Base-by-base conservation (phyloP, 2,797 vertebrate genomes). In the Distichodus sexfasciatus region DNA sequence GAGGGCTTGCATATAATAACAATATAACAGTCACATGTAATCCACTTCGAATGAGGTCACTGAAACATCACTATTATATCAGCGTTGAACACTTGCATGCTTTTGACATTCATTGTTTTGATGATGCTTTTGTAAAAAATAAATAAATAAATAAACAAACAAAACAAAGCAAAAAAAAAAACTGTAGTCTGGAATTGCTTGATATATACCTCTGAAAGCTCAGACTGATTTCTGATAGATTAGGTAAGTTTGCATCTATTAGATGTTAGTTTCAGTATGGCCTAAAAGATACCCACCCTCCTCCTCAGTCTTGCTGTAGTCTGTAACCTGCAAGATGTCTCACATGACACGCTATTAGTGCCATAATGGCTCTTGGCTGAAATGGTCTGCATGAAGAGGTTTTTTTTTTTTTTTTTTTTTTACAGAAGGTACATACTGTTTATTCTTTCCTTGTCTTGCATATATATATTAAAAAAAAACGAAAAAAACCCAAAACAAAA, bases 311-410 rank as follows among this genome's bases (percentile, higher is more conserved):
- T 17, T 31, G n/a, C n/a, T n/a, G 19, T 9, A 33, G n/a, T 17
- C 48, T 68, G 62, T 74, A 63, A 14, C 35, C 29, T 35, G 35
- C 41, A 74, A 68, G 63, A 68, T 48, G 59, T 70, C 67, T 75
- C 73, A 44, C n/a, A 53, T 70, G 38, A 75, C 66, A 17, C 14
- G 43, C 64, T 67, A 53, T 66, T 55, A 66, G 61, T 31, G 23
- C 59, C 26, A 55, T 48, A 62, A 66, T 55, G 47, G 73, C 68
- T 61, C n/a, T 3, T 41, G 62, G 63, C 53, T 10, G 48, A 55
- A 62, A 75, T 24, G 29, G 10, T 61, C 65, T 62, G 4, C 21
- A 17, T 15, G 7, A 19, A 70, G 62, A 66, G 10, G 46, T 38
- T 60, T 48, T n/a, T 47, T 47, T 65, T 38, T 60, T 48, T n/a